Evolutionary conservation across 2,888 invertebrate genomes (phyloP).

Genomic region (Linnaemya tessellans): DNA sequence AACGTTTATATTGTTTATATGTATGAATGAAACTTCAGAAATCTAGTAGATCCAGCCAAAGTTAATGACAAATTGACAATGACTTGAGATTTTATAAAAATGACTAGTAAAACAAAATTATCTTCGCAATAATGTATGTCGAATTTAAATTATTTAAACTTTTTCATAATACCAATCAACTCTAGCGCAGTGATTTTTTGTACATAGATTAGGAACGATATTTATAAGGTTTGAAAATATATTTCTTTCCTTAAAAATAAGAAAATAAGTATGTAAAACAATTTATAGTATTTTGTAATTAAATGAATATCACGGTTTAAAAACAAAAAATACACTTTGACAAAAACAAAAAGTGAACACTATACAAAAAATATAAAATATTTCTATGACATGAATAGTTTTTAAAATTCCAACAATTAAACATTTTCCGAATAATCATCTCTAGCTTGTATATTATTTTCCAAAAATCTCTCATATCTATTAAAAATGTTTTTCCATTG

Average conservation of each 20-base stretch:
- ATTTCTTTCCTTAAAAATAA: background rate
- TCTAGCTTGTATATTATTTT: conserved; percentile 14
- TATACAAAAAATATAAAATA: conserved; percentile 6
- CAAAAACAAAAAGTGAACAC: conserved; percentile 18
- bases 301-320: conserved; percentile 36
- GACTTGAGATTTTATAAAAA: background rate
- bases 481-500: conserved; percentile 18
- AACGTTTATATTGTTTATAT: background rate
- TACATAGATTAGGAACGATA: conserved; percentile 39
- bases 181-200: conserved; percentile 34
- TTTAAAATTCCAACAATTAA: conserved; percentile 10
- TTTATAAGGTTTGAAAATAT: background rate
- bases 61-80: background rate
- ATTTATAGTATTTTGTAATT: conserved; percentile 58
- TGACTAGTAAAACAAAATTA: too few relatives aligned
- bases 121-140: background rate
- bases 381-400: conserved; percentile 7
- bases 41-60: background rate
- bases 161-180: background rate
- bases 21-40: background rate
- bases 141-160: conserved; percentile 13
- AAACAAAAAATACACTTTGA: background rate
- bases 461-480: background rate
- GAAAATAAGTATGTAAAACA: conserved; percentile 49
- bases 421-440: conserved; percentile 2